Evolutionary conservation across 2,113 vertebrate species (phyloP).

Genomic region (Megaceryle maxima): DNA sequence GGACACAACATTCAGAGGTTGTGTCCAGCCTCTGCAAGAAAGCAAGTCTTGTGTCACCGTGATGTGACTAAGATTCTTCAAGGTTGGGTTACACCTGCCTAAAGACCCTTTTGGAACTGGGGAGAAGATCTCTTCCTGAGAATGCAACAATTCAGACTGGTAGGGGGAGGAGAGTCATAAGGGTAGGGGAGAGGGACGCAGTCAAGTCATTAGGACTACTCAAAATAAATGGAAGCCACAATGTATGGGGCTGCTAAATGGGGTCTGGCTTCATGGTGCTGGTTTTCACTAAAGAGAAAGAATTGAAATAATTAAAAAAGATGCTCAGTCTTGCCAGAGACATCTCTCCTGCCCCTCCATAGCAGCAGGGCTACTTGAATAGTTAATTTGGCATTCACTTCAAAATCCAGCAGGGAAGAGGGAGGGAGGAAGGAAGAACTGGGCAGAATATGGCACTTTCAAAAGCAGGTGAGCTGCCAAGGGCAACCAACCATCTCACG

Average conservation of each 20-base stretch:
- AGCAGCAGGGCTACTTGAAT: background rate
- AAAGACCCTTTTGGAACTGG: background rate
- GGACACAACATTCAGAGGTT: background rate
- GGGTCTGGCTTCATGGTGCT: background rate
- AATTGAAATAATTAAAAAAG: background rate
- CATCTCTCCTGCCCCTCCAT: background rate
- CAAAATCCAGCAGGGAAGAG: background rate
- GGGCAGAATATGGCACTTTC: background rate
- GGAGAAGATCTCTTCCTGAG: background rate
- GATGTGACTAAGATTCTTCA: background rate
- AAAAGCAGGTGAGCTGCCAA: background rate
- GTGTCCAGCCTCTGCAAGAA: background rate
- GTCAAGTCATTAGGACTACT: background rate
- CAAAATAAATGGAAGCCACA: background rate
- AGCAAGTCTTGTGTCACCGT: background rate
- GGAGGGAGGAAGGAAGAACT: background rate
- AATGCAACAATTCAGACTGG: background rate
- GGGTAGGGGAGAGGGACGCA: background rate
- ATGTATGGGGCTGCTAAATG: background rate
- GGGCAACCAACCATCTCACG: background rate
- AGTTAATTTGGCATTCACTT: background rate
- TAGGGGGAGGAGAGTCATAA: background rate
- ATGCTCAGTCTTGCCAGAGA: background rate
- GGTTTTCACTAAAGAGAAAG: background rate
- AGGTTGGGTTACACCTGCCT: background rate